phyloP scores from a whole-genome alignment of 2,797 vertebrate genomes.

The Hylomyscus alleni region DNA sequence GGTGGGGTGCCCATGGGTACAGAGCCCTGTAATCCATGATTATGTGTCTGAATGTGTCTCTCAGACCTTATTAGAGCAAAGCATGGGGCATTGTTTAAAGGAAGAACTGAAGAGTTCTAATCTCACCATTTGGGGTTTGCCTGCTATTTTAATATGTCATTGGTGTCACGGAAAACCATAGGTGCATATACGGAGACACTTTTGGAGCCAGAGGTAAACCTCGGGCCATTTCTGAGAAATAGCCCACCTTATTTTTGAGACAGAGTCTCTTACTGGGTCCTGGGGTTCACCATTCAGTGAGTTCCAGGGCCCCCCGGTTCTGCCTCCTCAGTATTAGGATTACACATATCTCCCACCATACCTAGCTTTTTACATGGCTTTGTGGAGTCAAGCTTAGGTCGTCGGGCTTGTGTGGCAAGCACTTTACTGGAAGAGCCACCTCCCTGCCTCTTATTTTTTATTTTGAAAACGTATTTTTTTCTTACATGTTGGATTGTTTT shows the following conservation, averaged over 20 bases:
- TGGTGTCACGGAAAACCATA: not conserved
- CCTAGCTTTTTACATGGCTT: not conserved
- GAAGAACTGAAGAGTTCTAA: not conserved
- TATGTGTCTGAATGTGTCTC: fast-evolving
- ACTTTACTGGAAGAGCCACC: not conserved
- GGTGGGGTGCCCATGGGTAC: fast-evolving
- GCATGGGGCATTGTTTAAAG: fast-evolving
- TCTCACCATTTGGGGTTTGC: not conserved
- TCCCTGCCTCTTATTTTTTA: not conserved
- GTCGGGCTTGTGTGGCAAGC: not conserved
- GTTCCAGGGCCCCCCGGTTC: not conserved
- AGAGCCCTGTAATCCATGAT: not conserved
- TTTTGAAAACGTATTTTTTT: not conserved
- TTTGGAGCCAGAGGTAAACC: not conserved
- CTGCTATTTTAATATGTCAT: not conserved
- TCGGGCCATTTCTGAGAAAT: not conserved
- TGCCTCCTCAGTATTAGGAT: not conserved
- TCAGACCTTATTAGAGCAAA: not conserved
- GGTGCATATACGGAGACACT: not conserved
- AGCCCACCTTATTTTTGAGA: not conserved
- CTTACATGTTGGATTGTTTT: not conserved
- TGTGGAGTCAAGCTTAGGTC: not conserved
- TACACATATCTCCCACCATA: not conserved
- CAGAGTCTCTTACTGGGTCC: not conserved
- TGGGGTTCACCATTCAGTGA: not conserved